These are phyloP conservation scores for Callimorpha dominula DNA, from an alignment of 2,888 invertebrate species.

Conservation along the genomic window DNA sequence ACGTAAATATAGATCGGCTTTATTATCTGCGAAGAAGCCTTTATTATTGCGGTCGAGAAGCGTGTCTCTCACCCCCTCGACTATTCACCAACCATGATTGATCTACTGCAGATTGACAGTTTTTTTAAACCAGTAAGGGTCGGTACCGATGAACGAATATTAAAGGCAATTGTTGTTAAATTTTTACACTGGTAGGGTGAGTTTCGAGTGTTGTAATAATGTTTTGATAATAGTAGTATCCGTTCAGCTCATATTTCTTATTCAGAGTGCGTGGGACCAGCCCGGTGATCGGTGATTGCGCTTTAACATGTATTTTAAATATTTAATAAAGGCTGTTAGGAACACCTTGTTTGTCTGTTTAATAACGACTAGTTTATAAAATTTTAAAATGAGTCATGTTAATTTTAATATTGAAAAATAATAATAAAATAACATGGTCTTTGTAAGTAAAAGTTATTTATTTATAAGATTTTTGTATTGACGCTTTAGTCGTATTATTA, in stretches of 20 bases:
- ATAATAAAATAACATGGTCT: too few relatives aligned
- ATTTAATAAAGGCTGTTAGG: slow-evolving; percentile 63
- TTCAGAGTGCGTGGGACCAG: slow-evolving; percentile 83
- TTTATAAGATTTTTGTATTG: neutral
- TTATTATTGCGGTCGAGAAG: slow-evolving; percentile 73
- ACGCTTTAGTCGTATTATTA: slow-evolving; percentile 28
- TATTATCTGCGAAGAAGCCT: slow-evolving; percentile 79
- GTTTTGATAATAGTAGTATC: slow-evolving; percentile 87
- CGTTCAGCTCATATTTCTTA: slow-evolving; percentile 86
- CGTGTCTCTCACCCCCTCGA: slow-evolving; percentile 75
- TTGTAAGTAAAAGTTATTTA: neutral
- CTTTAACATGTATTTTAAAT: slow-evolving; percentile 72
- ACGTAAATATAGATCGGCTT: slow-evolving; percentile 83
- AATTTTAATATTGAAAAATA: neutral
- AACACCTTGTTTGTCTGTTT: slow-evolving; percentile 70
- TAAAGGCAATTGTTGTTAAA: slow-evolving; percentile 87
- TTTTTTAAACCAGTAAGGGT: slow-evolving; percentile 83
- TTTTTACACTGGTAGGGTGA: slow-evolving; percentile 84
- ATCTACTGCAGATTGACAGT: slow-evolving; percentile 86
- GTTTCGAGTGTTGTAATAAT: slow-evolving; percentile 86
- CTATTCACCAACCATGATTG: slow-evolving; percentile 84
- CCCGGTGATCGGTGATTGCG: slow-evolving; percentile 60
- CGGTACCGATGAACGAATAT: slow-evolving; percentile 81
- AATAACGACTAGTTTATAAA: slow-evolving; percentile 20
- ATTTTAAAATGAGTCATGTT: neutral